Evolutionary conservation across 2,888 invertebrate genomes (phyloP).

Genomic region (Oligia fasciuncula): DNA sequence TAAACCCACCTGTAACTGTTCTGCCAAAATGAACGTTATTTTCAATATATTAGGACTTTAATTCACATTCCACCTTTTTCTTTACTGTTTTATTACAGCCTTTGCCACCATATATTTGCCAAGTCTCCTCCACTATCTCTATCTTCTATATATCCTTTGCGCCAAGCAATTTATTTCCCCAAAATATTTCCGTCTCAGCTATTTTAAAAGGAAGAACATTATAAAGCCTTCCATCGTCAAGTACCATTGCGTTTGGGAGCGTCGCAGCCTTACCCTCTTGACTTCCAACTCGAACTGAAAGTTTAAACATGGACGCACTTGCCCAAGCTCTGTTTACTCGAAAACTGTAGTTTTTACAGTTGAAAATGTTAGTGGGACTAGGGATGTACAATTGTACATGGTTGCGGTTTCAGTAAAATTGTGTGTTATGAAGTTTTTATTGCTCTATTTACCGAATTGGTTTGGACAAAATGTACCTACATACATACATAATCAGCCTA

Average conservation of each 20-base stretch:
- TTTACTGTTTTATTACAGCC: background rate
- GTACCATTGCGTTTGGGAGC: slow-evolving; percentile 49
- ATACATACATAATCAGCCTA: no score
- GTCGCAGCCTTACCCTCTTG: slow-evolving; percentile 47
- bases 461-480: background rate
- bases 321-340: slow-evolving; percentile 38
- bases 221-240: slow-evolving; percentile 42
- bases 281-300: slow-evolving; percentile 60
- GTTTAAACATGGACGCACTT: slow-evolving; percentile 59
- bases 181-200: slow-evolving; percentile 34
- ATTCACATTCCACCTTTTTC: background rate
- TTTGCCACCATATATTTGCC: background rate
- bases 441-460: background rate
- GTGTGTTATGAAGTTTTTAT: background rate
- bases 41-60: no score
- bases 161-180: slow-evolving; percentile 21
- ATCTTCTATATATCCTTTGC: background rate
- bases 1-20: background rate
- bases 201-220: slow-evolving; percentile 53
- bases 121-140: background rate
- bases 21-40: background rate
- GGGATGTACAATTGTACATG: background rate
- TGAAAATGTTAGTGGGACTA: slow-evolving; percentile 18
- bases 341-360: slow-evolving; percentile 27
- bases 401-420: slow-evolving; percentile 17